Evolutionary conservation across 2,888 invertebrate species (phyloP), one percentile per base, ranked within the genome.

Genomic region (Leptopterna dolabrata): DNA sequence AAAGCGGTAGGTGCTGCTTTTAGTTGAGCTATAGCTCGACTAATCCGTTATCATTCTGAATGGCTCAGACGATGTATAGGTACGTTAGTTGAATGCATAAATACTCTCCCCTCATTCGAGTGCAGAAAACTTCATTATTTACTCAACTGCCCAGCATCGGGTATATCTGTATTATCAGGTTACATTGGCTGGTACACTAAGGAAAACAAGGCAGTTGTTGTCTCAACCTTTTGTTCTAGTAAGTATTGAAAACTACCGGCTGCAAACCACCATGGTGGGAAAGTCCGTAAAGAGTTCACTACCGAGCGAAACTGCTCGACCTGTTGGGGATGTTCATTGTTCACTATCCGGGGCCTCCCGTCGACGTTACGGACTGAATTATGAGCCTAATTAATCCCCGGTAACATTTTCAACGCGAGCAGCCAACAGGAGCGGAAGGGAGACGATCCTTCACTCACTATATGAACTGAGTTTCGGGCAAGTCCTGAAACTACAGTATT

Each of bases 281-380:
- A 4, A 3, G 24, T n/a, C n/a, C n/a, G 63, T 11, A 19, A 63
- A 27, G 27, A 55, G 55, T 19, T 55, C 0, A 27, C 24, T 9
- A 2, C 24, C 63, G 24, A 63, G 63, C 63, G 27, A 19, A 24
- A 63, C 63, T 63, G 63, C 63, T 24, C 24, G 36, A n/a, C 76
- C 76, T 41, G 76, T 76, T 76, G 36, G 76, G 43, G 76, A 76
- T 76, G 76, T 16, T 76, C 76, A 76, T 76, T 41, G 36, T 76
- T 76, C 76, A 76, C 36, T 76, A 76, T 43, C 36, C 76, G 36
- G 29, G 76, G 36, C 76, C 16, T 36, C 36, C 76, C 76, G 16
- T 76, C 76, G 36, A 16, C 36, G 36, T 16, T n/a, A n/a, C 76
- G 76, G 43, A 43, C 36, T 76, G 76, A 76, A 76, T 76, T 76